Base-by-base conservation (phyloP, 2,888 invertebrate species). In the Agrochola litura region DNA sequence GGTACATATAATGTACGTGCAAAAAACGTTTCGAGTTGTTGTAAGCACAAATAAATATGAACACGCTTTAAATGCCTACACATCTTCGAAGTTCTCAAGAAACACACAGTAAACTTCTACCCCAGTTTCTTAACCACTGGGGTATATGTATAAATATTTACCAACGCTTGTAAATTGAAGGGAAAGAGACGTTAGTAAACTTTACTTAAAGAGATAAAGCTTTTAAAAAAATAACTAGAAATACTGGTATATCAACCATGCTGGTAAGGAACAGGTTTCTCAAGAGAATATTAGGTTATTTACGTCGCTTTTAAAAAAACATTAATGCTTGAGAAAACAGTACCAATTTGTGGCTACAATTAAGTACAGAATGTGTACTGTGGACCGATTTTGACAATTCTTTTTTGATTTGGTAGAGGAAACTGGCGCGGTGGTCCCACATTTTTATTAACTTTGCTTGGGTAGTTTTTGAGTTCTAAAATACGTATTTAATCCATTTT, bases 91-190 rank as follows among this genome's bases (percentile, higher is more conserved):
- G 56, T 82, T 63, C 30, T 49, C 30, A 30, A 49, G 74, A 77
- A 73, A 46, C 30, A 37, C 52, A 30, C 49, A 41, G 43, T 30
- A 52, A 30, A 61, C 19, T 49, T 25, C 14, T 16, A 16, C 12
- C 1, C 8, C 25, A 46, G 37, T 46, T 61, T 25, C n/a, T 71
- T 30, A 73, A 56, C 46, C 43, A 6, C 14, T 8, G 6, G 25
- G 30, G 30, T 49, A 16, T 49, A 14, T 49, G 16, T 49, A n/a
- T 63, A 49, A 63, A 74, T 77, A 77, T 82, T 81, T 72, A 72
- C 49, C 2, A n/a, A 67, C 2, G n/a, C n/a, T 16, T 73, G 41
- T 56, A 63, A 73, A 81, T 80, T 79, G 22, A 56, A 41, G 16
- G 46, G 2, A 14, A 52, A 22, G 12, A 4, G 9, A 30, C 6